Base-by-base conservation (phyloP, 2,113 vertebrate species). In the Takifugu flavidus region DNA sequence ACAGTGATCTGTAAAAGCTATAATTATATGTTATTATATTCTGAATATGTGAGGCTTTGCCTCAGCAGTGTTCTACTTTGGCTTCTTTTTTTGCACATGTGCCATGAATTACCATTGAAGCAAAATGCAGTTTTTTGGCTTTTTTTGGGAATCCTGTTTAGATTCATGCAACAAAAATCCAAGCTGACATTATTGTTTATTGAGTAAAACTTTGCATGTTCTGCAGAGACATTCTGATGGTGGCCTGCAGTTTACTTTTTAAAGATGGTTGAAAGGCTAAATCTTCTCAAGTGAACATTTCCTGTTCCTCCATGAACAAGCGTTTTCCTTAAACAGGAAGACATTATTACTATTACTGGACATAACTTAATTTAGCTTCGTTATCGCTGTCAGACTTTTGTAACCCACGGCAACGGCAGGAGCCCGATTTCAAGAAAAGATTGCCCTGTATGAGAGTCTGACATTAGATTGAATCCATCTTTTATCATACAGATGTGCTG, bases 311-410 rank as follows among this genome's bases (percentile, higher is more conserved):
- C 3, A 57, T 78, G 77, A 52, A 60, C 72, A 62, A 74, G 80
- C 53, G n/a, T 62, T 68, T 85, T 78, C 72, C 72, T 71, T 63
- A 25, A 72, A 83, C 66, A 82, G 79, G 76, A 82, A 86, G 60
- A 58, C 42, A 62, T 80, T 71, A 75, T 75, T 74, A 62, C 39
- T 62, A 70, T 79, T 78, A 79, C 80, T 79, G 81, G 67, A 84
- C 82, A 82, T 79, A 68, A 78, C 72, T 77, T 42, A 77, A 79
- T 87, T 77, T 74, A 76, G 43, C 82, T 77, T 56, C 7, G 11
- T 75, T 69, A 64, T 73, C 69, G 72, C 75, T 85, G 66, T 72
- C 72, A 78, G 78, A 67, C 69, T 20, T 74, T 65, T 60, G 65
- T 56, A 74, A 63, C 70, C 61, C 0, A 10, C 55, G 67, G 73